Evolutionary conservation across 2,888 invertebrate species (phyloP).

Genomic region (Abrostola tripartita): DNA sequence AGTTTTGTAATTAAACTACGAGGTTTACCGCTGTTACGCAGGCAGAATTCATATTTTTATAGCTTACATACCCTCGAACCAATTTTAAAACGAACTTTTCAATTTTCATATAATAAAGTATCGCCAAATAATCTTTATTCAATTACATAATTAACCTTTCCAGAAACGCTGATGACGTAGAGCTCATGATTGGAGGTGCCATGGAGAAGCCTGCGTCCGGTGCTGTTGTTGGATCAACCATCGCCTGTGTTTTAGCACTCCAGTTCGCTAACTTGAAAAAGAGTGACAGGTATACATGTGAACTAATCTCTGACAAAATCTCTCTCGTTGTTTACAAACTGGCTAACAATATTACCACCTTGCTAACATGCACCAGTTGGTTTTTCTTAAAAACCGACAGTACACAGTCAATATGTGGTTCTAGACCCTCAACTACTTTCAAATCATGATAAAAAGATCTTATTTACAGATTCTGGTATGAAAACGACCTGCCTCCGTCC

Average conservation of each 20-base stretch:
- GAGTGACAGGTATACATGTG: conserved; percentile 90
- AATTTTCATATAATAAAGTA: neutral
- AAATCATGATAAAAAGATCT: too few species aligned
- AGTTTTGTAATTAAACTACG: too few species aligned
- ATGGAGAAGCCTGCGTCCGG: conserved; percentile 94
- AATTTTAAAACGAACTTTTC: too few species aligned
- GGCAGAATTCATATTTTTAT: too few species aligned
- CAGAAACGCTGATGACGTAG: conserved; percentile 92
- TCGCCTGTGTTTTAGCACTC: conserved; percentile 94
- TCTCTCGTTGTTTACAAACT: neutral
- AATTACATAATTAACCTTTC: conserved; percentile 45
- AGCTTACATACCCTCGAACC: too few species aligned
- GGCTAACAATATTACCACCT: too few species aligned
- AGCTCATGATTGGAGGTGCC: conserved; percentile 94
- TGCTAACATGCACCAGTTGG: too few species aligned
- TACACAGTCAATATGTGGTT: too few species aligned
- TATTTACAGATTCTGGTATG: conserved; percentile 95
- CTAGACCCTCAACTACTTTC: too few species aligned
- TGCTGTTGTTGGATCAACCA: conserved; percentile 95
- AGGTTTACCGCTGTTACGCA: too few species aligned
- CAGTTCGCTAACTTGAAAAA: conserved; percentile 95
- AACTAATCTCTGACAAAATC: neutral
- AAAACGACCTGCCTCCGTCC: conserved; percentile 97
- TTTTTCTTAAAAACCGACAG: too few species aligned
- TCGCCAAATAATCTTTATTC: neutral